Evolutionary conservation across 2,797 vertebrate genomes (phyloP).

Genomic region (Pelobates cultripes): DNA sequence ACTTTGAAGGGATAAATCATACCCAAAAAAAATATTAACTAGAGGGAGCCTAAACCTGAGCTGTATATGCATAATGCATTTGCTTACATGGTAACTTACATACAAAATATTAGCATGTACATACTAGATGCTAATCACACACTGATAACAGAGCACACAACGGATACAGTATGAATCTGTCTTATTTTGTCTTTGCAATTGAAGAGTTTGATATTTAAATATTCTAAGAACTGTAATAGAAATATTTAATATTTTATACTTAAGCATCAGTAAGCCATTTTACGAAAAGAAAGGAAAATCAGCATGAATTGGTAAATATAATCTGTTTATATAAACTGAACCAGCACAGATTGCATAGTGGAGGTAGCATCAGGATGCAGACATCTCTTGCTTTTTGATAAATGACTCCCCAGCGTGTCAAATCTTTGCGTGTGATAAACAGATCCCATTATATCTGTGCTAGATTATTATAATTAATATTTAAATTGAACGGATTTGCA

Average conservation of each 20-base stretch:
- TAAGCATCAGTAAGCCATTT: no score
- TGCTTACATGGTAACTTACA: background rate
- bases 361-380: background rate
- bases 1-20: background rate
- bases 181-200: no score
- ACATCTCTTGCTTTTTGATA: background rate
- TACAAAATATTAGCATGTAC: background rate
- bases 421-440: slow-evolving; percentile 3
- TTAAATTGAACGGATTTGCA: slow-evolving; percentile 10
- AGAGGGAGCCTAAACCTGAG: background rate
- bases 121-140: background rate
- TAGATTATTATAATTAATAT: slow-evolving; percentile 27
- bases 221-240: no score
- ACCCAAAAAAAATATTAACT: background rate
- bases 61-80: background rate
- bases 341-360: no score
- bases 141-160: background rate
- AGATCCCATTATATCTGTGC: slow-evolving; percentile 3
- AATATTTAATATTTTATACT: no score
- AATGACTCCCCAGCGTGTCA: background rate
- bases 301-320: no score
- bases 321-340: no score
- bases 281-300: no score
- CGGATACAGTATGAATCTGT: background rate
- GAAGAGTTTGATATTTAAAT: no score